phyloP scores from a whole-genome alignment of 2,113 vertebrate species.

The Melospiza georgiana region DNA sequence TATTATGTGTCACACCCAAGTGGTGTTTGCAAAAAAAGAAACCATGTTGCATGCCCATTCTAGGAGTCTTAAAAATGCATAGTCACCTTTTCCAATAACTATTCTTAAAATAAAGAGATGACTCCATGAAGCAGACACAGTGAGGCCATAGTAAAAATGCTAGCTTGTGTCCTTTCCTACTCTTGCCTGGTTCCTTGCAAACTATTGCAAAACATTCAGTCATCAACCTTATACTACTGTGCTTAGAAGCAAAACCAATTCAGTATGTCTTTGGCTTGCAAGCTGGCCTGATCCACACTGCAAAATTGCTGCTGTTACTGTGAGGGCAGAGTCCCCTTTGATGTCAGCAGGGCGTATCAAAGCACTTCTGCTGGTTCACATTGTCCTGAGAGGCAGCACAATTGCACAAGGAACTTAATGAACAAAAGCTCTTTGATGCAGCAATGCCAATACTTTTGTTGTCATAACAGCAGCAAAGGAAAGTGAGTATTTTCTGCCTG shows the following conservation, averaged over 20 bases:
- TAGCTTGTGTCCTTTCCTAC: background rate
- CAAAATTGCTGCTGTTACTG: background rate
- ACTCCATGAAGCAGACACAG: background rate
- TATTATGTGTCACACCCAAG: background rate
- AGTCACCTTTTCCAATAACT: background rate
- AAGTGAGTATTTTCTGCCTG: background rate
- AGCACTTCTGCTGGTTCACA: background rate
- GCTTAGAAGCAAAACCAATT: background rate
- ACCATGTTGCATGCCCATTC: background rate
- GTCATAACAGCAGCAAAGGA: background rate
- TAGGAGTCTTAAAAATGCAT: background rate
- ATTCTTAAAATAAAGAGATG: background rate
- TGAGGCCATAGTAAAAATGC: background rate
- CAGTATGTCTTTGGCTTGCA: background rate
- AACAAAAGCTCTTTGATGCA: background rate
- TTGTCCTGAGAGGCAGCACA: background rate
- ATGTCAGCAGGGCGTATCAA: background rate
- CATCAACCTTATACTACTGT: background rate
- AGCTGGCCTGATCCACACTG: background rate
- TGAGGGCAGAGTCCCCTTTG: background rate
- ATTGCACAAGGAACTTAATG: background rate
- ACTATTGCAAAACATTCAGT: background rate
- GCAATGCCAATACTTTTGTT: background rate
- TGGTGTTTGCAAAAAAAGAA: background rate
- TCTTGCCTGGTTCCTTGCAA: background rate